Evolutionary conservation across 1,140 invertebrate species (phyloP).

Genomic region (Zaprionus inermis): DNA sequence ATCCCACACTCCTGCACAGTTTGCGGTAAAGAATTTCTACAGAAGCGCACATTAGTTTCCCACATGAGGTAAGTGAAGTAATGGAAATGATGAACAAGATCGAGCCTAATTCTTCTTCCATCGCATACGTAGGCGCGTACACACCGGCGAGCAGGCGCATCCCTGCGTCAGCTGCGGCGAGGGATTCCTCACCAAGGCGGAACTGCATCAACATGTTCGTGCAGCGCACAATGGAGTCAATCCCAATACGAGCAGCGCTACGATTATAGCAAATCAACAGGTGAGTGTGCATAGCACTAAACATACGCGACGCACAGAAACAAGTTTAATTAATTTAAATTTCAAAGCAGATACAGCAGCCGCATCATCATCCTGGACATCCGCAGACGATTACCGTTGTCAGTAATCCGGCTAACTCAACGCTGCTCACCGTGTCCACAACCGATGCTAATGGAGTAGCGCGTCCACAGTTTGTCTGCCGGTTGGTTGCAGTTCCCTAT

Average conservation of each 20-base stretch:
- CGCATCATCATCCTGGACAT: conserved; percentile 84
- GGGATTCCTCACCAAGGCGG: conserved; percentile 89
- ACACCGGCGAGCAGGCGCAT: conserved; percentile 87
- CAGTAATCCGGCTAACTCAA: conserved; percentile 78
- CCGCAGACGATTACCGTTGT: conserved; percentile 83
- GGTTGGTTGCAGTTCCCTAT: conserved; percentile 54
- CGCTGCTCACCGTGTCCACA: conserved; percentile 74
- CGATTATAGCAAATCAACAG: conserved; percentile 83
- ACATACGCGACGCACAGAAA: not conserved
- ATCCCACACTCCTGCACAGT: conserved; percentile 92
- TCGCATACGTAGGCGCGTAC: conserved; percentile 85
- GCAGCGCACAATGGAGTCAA: conserved; percentile 85
- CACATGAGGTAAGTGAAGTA: conserved; percentile 88
- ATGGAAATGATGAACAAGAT: not conserved
- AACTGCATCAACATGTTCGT: conserved; percentile 89
- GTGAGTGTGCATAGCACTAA: conserved; percentile 25
- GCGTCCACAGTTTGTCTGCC: conserved; percentile 84
- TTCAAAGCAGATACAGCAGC: conserved; percentile 81
- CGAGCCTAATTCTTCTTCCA: not conserved
- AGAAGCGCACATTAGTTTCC: conserved; percentile 91
- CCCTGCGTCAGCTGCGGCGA: conserved; percentile 91
- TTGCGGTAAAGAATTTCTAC: conserved; percentile 93
- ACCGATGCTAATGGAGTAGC: conserved; percentile 70
- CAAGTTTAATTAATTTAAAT: conserved; percentile 35
- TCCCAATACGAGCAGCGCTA: conserved; percentile 84